Evolutionary conservation across 1,140 invertebrate species (phyloP), one percentile per base, ranked within the genome.

Genomic region (Bemisia tabaci): DNA sequence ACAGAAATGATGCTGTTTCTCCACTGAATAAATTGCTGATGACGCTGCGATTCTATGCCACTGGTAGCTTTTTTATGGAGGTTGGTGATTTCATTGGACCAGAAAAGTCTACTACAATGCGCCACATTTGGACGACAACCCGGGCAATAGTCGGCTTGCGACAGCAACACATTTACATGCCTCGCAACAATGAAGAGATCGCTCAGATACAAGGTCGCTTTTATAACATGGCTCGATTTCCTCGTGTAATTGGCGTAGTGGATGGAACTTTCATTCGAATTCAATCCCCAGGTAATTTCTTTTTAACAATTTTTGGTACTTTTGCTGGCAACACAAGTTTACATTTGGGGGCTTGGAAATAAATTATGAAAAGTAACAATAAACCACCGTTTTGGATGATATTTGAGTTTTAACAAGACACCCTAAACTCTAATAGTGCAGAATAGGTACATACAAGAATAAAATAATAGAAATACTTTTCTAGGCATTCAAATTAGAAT

Each of bases 241-340:
- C 78, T 22, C 70, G 72, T 63, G 76, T 79, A 48, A 65, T 77
- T 26, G 78, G 77, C 60, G 74, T 72, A 26, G 71, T 80, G 26
- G 78, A 79, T 70, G 73, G 78, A 23, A 78, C 75, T 25, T 75
- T 77, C 63, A 71, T 79, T 39, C 72, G 67, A 65, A 75, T 77
- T n/a, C 71, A 73, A 70, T 69, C 75, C 23, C 73, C 75, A 63
- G 68, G 72, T 73, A 65, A 68, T 26, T 25, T 58, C 62, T 48
- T 48, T 17, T 48, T 48, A 5, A 48, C 75, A 70, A 68, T 75
- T 48, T 48, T 17, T 48, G 17, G 33, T 17, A 9, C 33, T n/a
- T n/a, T n/a, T n/a, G n/a, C n/a, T n/a, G n/a, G n/a, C n/a, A n/a
- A n/a, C n/a, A n/a, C n/a, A n/a, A n/a, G n/a, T n/a, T n/a, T n/a